Evolutionary conservation across 2,888 invertebrate genomes (phyloP).

Genomic region (Protodeltote pygarga): DNA sequence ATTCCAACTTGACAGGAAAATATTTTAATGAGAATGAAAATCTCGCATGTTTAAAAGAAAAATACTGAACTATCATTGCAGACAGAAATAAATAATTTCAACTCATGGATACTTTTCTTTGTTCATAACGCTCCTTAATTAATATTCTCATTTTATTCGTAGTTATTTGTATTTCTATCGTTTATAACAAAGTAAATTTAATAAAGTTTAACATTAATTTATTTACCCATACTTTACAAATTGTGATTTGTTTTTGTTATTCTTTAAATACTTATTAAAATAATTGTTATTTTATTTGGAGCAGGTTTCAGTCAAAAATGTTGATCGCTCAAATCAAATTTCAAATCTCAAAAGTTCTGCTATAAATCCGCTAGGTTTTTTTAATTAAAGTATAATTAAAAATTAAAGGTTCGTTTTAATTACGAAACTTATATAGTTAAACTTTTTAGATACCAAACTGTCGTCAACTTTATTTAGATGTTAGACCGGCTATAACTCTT

Average conservation of each 20-base stretch:
- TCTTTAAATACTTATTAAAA: too few species aligned
- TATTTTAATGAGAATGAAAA: slow-evolving; percentile 53
- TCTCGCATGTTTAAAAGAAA: slow-evolving; percentile 28
- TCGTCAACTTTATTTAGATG: background rate
- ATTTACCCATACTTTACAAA: too few species aligned
- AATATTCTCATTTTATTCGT: slow-evolving; percentile 1
- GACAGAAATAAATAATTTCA: slow-evolving; percentile 9
- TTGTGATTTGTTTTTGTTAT: background rate
- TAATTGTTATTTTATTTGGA: too few species aligned
- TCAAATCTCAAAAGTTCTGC: too few species aligned
- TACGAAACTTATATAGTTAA: background rate
- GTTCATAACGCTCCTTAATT: slow-evolving; percentile 3
- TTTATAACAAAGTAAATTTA: background rate
- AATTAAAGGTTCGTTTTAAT: background rate
- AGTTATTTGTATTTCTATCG: background rate
- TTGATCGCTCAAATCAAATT: background rate
- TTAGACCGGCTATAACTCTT: too few species aligned
- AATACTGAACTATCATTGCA: slow-evolving; percentile 35
- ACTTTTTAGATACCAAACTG: background rate
- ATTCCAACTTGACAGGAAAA: slow-evolving; percentile 45
- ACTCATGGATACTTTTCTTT: slow-evolving; percentile 13
- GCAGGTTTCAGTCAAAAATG: too few species aligned
- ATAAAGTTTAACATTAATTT: too few species aligned
- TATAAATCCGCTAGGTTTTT: background rate
- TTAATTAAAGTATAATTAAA: background rate